Evolutionary conservation across 2,113 vertebrate species (phyloP).

Genomic region (Empidonax traillii): DNA sequence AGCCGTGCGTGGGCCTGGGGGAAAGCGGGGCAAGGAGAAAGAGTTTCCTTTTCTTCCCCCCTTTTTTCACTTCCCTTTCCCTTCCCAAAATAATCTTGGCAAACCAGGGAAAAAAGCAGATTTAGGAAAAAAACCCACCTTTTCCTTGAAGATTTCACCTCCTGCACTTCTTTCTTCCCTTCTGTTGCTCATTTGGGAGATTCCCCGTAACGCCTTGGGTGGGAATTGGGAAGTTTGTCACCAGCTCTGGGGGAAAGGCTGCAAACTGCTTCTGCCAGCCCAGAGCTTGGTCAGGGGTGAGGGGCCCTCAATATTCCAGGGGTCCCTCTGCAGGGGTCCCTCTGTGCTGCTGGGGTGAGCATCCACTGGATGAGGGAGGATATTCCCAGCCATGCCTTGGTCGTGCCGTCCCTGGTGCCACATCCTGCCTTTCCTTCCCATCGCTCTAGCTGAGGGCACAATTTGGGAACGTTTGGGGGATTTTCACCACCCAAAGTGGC

Average conservation of each 20-base stretch:
- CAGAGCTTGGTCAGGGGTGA: not conserved
- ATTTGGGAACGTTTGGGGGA: fast-evolving
- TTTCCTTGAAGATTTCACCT: not conserved
- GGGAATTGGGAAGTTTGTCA: not conserved
- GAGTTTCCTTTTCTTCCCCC: not conserved
- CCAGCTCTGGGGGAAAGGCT: not conserved
- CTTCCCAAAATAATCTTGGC: not conserved
- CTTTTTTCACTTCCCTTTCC: not conserved
- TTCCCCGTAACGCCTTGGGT: not conserved
- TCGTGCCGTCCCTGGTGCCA: not conserved
- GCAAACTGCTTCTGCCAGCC: not conserved
- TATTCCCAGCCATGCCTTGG: not conserved
- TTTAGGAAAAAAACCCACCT: fast-evolving
- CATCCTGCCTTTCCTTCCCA: not conserved
- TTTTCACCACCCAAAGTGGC: not conserved
- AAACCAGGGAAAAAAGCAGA: not conserved
- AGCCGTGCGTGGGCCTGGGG: not conserved
- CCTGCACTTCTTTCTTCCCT: not conserved
- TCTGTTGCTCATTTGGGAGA: not conserved
- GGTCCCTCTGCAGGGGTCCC: not conserved
- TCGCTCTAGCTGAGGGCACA: not conserved
- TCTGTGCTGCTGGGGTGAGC: not conserved
- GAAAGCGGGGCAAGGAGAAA: fast-evolving
- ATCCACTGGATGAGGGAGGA: not conserved
- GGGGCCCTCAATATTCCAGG: not conserved